Evolutionary conservation across 1,140 invertebrate species (phyloP), one percentile per base, ranked within the genome.

Genomic region (Drosophila nigromelanica): DNA sequence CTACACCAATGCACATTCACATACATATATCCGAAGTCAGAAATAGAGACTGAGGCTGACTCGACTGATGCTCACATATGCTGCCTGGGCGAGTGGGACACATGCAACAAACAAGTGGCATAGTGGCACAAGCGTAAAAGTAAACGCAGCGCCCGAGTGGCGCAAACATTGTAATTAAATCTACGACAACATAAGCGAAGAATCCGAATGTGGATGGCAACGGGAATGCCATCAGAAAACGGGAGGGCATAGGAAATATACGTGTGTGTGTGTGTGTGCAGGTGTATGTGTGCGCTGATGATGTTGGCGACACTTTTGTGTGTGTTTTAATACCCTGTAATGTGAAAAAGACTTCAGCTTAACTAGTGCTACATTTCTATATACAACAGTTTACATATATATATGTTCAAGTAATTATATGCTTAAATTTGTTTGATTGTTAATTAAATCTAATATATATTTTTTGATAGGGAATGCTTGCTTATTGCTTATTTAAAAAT

Each of bases 101-200:
- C 56, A 33, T 64, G 78, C 74, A 73, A 87, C 78, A 87, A 68
- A 73, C 78, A 87, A 82, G 82, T 81, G 81, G 74, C 81, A 56
- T 39, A 61, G 47, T 68, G 56, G 47, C 66, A 61, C 54, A 69
- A 55, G 55, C 48, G 67, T 43, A 37, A 67, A 67, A 18, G 71
- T 75, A 63, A 82, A 87, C 62, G 78, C 73, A 62, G 70, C 76
- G 76, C 59, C 75, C 27, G 66, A 70, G 66, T 63, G 54, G 30
- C 59, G 48, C 73, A 72, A 87, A 79, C 79, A 87, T 73, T 89
- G 83, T 87, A 87, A 87, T 87, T 87, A 87, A 87, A 89, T 89
- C 79, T 83, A 54, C 85, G 79, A 89, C 83, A 77, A 83, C 76
- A 83, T 73, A 74, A 89, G 42, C 78, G 63, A 73, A 69, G 45